Evolutionary conservation across 2,888 invertebrate species (phyloP).

Genomic region (Oscheius sp.): DNA sequence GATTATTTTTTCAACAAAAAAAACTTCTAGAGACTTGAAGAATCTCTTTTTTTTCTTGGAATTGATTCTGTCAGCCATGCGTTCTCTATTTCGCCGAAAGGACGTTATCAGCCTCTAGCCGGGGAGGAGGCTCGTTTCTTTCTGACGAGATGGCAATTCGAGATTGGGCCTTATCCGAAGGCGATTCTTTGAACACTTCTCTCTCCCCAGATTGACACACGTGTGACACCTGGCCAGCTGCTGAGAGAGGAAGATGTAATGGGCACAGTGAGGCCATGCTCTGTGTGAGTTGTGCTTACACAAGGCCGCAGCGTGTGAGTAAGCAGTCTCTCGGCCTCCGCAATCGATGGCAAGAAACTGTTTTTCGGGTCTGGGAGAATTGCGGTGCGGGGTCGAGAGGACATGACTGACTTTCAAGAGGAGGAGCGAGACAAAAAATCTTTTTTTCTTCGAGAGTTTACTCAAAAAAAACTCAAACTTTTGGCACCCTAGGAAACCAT

Average conservation of each 20-base stretch:
- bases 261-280: background rate
- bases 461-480: too few species aligned
- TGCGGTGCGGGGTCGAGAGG: too few species aligned
- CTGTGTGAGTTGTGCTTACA: background rate
- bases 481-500: too few species aligned
- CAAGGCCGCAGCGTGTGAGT: background rate
- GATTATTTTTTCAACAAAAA: too few species aligned
- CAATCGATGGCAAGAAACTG: too few species aligned
- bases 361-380: too few species aligned
- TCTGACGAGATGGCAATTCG: constrained; percentile 17
- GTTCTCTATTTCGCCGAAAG: background rate
- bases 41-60: too few species aligned
- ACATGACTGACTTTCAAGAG: too few species aligned
- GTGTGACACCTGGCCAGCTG: constrained; percentile 24
- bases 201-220: background rate
- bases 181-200: background rate
- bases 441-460: too few species aligned
- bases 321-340: too few species aligned
- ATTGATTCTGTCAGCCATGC: background rate
- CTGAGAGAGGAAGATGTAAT: constrained; percentile 10
- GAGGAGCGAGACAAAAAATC: too few species aligned
- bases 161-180: constrained; percentile 18
- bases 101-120: background rate
- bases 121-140: background rate
- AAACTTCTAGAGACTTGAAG: too few species aligned